A percentile compares a stretch with the other conserved stretches of the same genome.
phyloP scores from a whole-genome alignment of 2,113 vertebrate species.

The Hyaena hyaena region DNA sequence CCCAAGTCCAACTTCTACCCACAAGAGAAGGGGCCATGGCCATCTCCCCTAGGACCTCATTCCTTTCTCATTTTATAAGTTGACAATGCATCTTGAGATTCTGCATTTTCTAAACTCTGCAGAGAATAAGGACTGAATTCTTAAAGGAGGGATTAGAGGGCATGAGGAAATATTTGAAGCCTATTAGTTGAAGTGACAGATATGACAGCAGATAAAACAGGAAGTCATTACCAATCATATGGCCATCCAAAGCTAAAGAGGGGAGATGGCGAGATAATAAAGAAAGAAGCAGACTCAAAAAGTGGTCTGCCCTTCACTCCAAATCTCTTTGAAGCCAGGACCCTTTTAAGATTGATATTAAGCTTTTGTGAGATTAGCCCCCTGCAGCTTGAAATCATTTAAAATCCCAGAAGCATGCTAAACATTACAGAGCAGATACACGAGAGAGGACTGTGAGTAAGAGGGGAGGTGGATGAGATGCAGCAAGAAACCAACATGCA shows the following conservation, averaged over 20 bases:
- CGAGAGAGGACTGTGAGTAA: rapidly evolving
- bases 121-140: neutral
- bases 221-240: neutral
- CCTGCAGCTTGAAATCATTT: neutral
- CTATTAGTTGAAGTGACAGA: neutral
- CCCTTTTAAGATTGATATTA: neutral
- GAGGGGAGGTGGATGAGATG: rapidly evolving
- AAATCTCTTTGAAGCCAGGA: neutral
- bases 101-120: neutral
- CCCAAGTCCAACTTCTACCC: neutral
- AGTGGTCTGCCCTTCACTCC: neutral
- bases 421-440: neutral
- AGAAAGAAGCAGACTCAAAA: neutral
- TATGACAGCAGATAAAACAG: neutral
- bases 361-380: neutral
- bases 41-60: rapidly evolving
- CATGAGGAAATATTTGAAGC: neutral
- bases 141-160: neutral
- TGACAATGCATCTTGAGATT: neutral
- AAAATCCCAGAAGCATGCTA: neutral
- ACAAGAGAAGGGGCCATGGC: neutral
- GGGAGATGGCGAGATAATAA: rapidly evolving
- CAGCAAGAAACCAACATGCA: neutral
- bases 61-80: neutral
- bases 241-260: neutral